These are phyloP conservation scores for Macrobrachium rosenbergii DNA, from an alignment of 1,140 invertebrate genomes.

Conservation along the genomic window DNA sequence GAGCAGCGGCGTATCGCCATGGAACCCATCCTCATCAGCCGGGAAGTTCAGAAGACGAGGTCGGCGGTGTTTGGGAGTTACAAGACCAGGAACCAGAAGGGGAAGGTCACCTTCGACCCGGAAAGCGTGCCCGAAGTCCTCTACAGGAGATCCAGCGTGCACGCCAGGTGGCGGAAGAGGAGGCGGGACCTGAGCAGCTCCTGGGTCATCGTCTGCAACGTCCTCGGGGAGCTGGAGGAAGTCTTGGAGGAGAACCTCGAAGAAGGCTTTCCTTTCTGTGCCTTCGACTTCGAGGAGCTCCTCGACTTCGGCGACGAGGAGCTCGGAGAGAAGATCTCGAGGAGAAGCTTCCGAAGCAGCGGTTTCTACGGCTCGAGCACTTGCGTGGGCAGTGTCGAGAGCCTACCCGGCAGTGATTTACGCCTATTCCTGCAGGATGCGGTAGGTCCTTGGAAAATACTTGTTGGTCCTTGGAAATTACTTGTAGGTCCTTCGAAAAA, in stretches of 20 bases:
- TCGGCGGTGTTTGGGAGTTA: slow-evolving; percentile 31
- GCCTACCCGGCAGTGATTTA: neutral
- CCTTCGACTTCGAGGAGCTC: neutral
- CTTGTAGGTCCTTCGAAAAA: too few species aligned
- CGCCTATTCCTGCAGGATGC: neutral
- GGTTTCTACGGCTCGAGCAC: slow-evolving; percentile 23
- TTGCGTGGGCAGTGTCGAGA: neutral
- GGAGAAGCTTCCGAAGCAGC: slow-evolving; percentile 10
- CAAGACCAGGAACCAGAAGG: slow-evolving; percentile 6
- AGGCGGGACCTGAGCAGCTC: neutral
- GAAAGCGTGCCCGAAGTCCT: neutral
- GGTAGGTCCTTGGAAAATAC: too few species aligned
- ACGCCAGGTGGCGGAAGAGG: neutral
- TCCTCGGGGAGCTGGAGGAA: neutral
- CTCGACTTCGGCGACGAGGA: slow-evolving; percentile 5
- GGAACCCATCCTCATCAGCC: slow-evolving; percentile 30
- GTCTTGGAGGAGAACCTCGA: neutral
- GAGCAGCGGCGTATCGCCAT: neutral
- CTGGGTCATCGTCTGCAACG: neutral
- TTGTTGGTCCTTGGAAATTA: too few species aligned
- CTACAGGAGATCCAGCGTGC: slow-evolving; percentile 12
- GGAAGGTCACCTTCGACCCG: neutral
- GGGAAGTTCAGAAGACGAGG: slow-evolving; percentile 8
- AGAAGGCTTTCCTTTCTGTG: too few species aligned
- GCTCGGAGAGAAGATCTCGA: neutral